phyloP scores from a whole-genome alignment of 2,888 invertebrate genomes.

The Thera britannica region DNA sequence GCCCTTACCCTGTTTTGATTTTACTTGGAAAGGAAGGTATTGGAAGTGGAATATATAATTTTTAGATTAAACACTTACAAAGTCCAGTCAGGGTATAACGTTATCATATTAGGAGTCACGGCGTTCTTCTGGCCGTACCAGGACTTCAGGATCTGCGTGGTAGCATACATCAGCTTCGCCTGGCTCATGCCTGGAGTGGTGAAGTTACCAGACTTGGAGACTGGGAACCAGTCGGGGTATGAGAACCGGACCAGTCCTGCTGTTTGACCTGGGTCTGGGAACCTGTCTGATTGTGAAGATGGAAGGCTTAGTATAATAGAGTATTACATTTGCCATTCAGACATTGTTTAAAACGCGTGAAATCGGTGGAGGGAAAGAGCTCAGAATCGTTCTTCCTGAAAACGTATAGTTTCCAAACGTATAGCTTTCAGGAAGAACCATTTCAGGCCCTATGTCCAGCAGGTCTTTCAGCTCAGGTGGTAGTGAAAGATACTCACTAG shows the following conservation, averaged over 20 bases:
- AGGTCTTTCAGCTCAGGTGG: too few species aligned
- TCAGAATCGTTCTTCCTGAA: too few species aligned
- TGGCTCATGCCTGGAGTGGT: constrained; percentile 43
- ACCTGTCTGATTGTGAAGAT: constrained; percentile 52
- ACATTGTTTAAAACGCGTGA: too few species aligned
- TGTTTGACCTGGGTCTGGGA: constrained; percentile 59
- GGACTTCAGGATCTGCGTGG: constrained; percentile 46
- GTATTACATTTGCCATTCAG: too few species aligned
- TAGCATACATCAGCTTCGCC: constrained; percentile 52
- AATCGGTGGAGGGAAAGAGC: too few species aligned
- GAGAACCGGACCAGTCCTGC: constrained; percentile 54
- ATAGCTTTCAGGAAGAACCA: too few species aligned
- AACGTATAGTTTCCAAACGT: too few species aligned
- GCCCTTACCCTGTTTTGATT: too few species aligned
- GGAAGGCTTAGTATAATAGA: too few species aligned
- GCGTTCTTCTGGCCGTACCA: constrained; percentile 57
- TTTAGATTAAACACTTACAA: constrained; percentile 49
- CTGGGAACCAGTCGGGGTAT: constrained; percentile 55
- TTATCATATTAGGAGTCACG: constrained; percentile 51
- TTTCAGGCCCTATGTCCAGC: too few species aligned
- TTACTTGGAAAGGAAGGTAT: too few species aligned
- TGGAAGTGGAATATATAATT: not conserved
- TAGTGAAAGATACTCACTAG: constrained; percentile 56
- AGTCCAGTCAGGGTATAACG: constrained; percentile 50
- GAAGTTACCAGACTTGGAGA: constrained; percentile 29